Evolutionary conservation across 2,797 vertebrate genomes (phyloP).

Genomic region (Limosa lapponica): DNA sequence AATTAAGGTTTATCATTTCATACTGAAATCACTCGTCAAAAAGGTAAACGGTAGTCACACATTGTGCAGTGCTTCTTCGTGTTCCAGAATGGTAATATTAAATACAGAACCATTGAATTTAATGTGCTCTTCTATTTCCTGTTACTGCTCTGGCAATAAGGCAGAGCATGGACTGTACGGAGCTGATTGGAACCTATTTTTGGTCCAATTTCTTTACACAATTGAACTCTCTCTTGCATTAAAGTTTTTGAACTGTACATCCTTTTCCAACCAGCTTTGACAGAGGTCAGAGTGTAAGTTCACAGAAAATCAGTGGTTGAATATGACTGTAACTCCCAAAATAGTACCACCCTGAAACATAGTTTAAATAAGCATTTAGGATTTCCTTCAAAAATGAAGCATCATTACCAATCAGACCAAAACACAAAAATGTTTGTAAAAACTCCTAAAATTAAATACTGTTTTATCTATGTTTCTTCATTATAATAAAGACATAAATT

Average conservation of each 20-base stretch:
- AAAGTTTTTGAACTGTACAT: neutral
- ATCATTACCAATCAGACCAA: neutral
- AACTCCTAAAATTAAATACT: neutral
- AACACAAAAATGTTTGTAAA: neutral
- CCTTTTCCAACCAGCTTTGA: neutral
- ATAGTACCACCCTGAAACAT: neutral
- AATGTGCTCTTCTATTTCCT: neutral
- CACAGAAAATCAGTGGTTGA: neutral
- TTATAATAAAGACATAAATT: neutral
- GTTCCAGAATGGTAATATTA: neutral
- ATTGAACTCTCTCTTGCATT: neutral
- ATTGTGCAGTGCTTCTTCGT: neutral
- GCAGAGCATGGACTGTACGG: fast-evolving
- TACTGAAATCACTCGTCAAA: neutral
- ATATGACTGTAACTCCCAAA: neutral
- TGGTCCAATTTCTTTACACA: neutral
- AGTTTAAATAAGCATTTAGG: neutral
- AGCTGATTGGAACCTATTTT: neutral
- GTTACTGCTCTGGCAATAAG: fast-evolving
- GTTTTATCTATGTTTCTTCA: neutral
- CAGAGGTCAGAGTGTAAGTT: neutral
- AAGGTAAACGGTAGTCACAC: neutral
- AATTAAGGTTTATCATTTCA: neutral
- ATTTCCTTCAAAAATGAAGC: neutral
- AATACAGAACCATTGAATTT: neutral